These are phyloP conservation scores for Motacilla alba DNA, from an alignment of 2,113 vertebrate species.

Conservation along the genomic window DNA sequence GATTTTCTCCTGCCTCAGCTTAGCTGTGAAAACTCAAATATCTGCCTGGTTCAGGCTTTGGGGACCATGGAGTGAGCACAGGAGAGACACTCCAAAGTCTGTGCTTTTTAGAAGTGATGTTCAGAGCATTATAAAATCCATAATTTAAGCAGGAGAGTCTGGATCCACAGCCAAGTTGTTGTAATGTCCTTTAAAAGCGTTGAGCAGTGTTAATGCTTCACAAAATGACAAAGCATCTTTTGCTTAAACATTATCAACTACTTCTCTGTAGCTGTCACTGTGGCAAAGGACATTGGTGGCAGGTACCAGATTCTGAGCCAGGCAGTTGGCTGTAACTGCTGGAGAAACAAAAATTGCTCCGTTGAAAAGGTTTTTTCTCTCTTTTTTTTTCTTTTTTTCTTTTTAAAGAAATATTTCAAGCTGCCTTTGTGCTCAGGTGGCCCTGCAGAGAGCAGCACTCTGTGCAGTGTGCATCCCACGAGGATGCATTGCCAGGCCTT, in stretches of 20 bases:
- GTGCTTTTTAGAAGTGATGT: not conserved
- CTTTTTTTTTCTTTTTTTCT: too few relatives aligned
- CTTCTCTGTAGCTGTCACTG: not conserved
- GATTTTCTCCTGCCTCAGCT: not conserved
- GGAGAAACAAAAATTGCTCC: not conserved
- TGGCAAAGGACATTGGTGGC: accelerated
- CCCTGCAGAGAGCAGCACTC: not conserved
- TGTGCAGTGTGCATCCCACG: accelerated
- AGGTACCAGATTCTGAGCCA: not conserved
- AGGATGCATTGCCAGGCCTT: not conserved
- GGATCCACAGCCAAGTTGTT: not conserved
- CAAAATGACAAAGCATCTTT: not conserved
- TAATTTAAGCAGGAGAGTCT: not conserved
- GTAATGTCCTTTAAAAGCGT: not conserved
- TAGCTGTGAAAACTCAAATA: not conserved
- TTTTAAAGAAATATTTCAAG: not conserved
- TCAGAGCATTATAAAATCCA: not conserved
- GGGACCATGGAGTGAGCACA: not conserved
- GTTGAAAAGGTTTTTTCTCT: not conserved
- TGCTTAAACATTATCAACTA: not conserved
- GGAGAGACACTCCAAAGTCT: not conserved
- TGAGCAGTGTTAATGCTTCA: not conserved
- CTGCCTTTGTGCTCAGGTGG: not conserved
- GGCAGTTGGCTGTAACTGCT: not conserved
- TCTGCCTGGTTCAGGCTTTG: not conserved